A percentile compares a stretch with the other conserved stretches of the same genome.
phyloP scores from a whole-genome alignment of 2,113 vertebrate genomes.

The Scalopus aquaticus region DNA sequence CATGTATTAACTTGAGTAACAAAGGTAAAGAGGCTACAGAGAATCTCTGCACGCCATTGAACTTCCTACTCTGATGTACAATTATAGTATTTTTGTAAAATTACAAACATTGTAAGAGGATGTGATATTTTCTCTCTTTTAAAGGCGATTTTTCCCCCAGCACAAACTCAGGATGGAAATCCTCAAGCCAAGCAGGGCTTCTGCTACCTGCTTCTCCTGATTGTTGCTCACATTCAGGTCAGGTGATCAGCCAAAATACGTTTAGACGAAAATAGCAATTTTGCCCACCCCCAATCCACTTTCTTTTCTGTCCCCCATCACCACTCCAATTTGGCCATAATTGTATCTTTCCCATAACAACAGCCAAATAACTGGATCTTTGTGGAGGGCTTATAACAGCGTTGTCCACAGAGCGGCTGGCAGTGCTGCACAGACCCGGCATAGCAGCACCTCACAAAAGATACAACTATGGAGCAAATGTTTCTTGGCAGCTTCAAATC shows the following conservation, averaged over 20 bases:
- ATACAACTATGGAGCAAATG: not conserved
- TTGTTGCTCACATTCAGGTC: conserved; percentile 11
- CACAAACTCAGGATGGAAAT: not conserved
- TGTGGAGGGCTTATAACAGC: conserved; percentile 33
- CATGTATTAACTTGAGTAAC: conserved; percentile 30
- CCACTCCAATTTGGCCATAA: conserved; percentile 74
- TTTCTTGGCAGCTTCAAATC: conserved; percentile 16
- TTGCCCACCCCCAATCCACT: conserved; percentile 25
- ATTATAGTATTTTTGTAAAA: conserved; percentile 73
- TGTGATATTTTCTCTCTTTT: conserved; percentile 47
- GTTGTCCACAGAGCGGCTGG: conserved; percentile 56
- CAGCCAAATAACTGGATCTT: conserved; percentile 76
- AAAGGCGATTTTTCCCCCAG: not conserved
- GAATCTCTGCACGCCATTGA: conserved; percentile 48
- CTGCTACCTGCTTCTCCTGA: conserved; percentile 56
- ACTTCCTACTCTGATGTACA: conserved; percentile 27
- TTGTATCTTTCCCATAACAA: conserved; percentile 84
- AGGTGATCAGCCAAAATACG: conserved; percentile 64
- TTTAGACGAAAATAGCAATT: conserved; percentile 71
- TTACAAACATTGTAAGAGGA: conserved; percentile 57
- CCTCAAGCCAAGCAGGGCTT: not conserved
- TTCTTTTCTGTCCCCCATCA: conserved; percentile 54
- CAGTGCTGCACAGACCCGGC: not conserved
- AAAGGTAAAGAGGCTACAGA: conserved; percentile 31
- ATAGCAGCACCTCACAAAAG: conserved; percentile 45